These are phyloP conservation scores for Marasmarcha lunaedactyla DNA, from an alignment of 2,888 invertebrate genomes.

Conservation along the genomic window DNA sequence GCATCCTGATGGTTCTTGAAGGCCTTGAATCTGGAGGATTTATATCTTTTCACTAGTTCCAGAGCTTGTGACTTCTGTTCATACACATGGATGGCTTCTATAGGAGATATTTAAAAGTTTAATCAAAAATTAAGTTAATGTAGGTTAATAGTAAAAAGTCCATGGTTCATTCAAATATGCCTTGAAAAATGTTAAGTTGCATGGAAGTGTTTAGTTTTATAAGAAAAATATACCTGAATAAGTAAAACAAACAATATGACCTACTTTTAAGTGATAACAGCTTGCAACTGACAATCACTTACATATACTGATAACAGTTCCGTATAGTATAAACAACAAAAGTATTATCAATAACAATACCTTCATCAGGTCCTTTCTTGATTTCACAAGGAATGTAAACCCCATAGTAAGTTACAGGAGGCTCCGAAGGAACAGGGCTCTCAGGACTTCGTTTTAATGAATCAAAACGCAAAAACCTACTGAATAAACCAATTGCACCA, in stretches of 20 bases:
- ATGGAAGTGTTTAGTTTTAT: too few relatives aligned
- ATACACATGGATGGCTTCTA: slow-evolving; percentile 73
- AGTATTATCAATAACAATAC: slow-evolving; percentile 21
- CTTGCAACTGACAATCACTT: neutral
- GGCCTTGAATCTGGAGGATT: slow-evolving; percentile 83
- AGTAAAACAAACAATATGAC: too few relatives aligned
- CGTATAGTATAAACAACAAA: neutral
- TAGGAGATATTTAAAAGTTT: slow-evolving; percentile 7
- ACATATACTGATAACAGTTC: slow-evolving; percentile 2
- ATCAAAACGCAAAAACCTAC: slow-evolving; percentile 49
- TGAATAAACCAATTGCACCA: slow-evolving; percentile 46
- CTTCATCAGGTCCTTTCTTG: slow-evolving; percentile 63
- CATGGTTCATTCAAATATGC: too few relatives aligned
- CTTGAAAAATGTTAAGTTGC: too few relatives aligned
- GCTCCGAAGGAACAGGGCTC: slow-evolving; percentile 36
- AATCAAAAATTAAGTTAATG: neutral
- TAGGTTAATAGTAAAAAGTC: too few relatives aligned
- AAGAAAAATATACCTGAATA: too few relatives aligned
- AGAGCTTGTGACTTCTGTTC: slow-evolving; percentile 80
- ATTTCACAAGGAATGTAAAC: slow-evolving; percentile 68
- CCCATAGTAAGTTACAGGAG: slow-evolving; percentile 49
- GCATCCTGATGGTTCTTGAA: slow-evolving; percentile 83
- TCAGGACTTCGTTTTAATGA: slow-evolving; percentile 32
- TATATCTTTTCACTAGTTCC: slow-evolving; percentile 79
- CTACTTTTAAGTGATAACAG: neutral